Evolutionary conservation across 2,113 vertebrate species (phyloP), one percentile per base, ranked within the genome.

Genomic region (Murina feae): DNA sequence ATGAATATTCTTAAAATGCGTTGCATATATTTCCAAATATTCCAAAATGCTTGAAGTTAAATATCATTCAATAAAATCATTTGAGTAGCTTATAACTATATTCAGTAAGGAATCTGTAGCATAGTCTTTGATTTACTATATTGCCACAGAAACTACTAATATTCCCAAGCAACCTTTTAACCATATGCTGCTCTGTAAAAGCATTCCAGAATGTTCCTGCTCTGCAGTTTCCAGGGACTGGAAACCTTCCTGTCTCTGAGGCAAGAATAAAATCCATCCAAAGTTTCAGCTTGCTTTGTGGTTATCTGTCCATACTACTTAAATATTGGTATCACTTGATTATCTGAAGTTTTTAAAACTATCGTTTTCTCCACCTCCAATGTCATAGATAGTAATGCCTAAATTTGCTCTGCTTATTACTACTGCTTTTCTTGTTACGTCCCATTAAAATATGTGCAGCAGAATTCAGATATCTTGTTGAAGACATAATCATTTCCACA

Each of bases 51-150:
- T 86, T 83, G 5, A 13, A 37, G 0, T 92, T 95, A 94, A 95
- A 92, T 84, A 95, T 65, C 86, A 92, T 63, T 47, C 65, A 97
- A 44, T 90, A 83, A 92, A 92, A 69, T 95, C 82, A 90, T 74
- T 74, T 71, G 63, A 92, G 69, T 53, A 87, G 66, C 30, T 93
- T 96, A 91, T 49, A 79, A 28, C 30, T 92, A 79, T 51, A 58
- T 86, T 90, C 58, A 74, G 80, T 76, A 89, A 92, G 5, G 9
- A 66, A 89, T 88, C 47, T 90, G 49, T 75, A 86, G 78, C 32
- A 91, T 90, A 86, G 39, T 75, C 60, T 94, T 90, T 21, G 49
- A 93, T 25, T 51, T 71, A 95, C 37, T 80, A 1, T 35, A 79
- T 60, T 96, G 89, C 74, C 71, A 95, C 81, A 95, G 71, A 86